phyloP scores from a whole-genome alignment of 1,140 invertebrate species.

The Mizuhopecten yessoensis region DNA sequence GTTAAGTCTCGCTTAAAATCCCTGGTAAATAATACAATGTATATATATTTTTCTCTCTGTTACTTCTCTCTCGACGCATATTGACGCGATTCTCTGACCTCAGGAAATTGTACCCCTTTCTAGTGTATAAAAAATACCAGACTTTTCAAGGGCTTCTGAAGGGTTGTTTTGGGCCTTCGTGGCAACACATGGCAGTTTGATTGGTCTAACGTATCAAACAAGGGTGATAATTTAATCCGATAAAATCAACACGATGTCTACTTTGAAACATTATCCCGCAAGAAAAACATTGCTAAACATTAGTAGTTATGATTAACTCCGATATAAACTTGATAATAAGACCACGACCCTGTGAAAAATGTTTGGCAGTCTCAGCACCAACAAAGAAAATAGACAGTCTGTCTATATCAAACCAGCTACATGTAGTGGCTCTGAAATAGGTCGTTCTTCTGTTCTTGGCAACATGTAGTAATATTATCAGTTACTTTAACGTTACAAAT shows the following conservation, averaged over 20 bases:
- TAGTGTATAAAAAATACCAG: conserved; percentile 8
- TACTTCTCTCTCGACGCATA: neutral
- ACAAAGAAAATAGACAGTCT: neutral
- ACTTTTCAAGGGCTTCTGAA: conserved; percentile 3
- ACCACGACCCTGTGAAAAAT: neutral
- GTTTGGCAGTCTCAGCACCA: neutral
- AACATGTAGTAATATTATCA: neutral
- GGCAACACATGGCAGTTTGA: neutral
- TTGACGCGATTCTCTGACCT: neutral
- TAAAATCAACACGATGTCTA: neutral
- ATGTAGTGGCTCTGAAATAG: neutral
- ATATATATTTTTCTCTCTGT: neutral
- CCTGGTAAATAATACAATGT: neutral
- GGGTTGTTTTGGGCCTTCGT: neutral
- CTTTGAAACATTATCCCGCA: neutral
- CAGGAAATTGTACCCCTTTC: neutral
- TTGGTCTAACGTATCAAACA: neutral
- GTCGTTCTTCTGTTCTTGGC: neutral
- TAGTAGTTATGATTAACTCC: neutral
- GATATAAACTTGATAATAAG: neutral
- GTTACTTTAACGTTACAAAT: neutral
- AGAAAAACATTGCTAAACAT: conserved; percentile 27
- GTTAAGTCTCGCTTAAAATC: neutral
- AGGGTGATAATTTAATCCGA: conserved; percentile 13
- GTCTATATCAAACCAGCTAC: neutral